These are phyloP conservation scores for Salvelinus namaycush DNA, from an alignment of 2,113 vertebrate genomes.

Conservation along the genomic window DNA sequence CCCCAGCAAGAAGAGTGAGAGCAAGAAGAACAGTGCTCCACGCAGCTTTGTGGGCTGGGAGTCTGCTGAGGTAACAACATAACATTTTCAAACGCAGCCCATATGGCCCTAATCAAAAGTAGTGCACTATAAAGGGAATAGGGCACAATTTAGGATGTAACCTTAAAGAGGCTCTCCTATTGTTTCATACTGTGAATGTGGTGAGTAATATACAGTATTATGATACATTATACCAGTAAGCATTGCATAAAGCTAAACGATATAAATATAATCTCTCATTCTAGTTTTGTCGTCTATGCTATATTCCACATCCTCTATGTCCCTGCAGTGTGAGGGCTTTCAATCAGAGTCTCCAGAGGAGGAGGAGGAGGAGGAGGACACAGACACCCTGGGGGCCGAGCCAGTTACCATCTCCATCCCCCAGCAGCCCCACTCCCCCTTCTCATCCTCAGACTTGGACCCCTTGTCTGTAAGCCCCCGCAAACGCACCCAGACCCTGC, in stretches of 20 bases:
- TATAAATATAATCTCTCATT: background rate
- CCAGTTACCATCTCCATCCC: background rate
- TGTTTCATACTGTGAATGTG: too few species aligned
- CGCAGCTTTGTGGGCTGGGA: constrained; percentile 95
- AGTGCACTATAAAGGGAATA: background rate
- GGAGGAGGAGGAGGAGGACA: constrained; percentile 69
- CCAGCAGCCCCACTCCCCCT: background rate
- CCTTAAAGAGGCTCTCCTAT: background rate
- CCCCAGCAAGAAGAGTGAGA: constrained; percentile 62
- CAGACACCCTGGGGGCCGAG: constrained; percentile 49
- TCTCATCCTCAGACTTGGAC: constrained; percentile 32
- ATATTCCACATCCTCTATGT: background rate
- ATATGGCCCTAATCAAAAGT: background rate
- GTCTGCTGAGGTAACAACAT: constrained; percentile 73
- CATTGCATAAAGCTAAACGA: background rate
- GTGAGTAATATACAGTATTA: too few species aligned
- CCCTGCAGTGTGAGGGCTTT: constrained; percentile 61
- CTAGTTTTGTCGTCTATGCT: background rate
- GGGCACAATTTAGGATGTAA: background rate
- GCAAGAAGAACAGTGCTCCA: constrained; percentile 73
- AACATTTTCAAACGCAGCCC: too few species aligned
- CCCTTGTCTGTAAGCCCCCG: constrained; percentile 71
- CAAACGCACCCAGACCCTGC: constrained; percentile 93
- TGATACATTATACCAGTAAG: too few species aligned
- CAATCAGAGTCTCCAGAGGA: constrained; percentile 73